Conservation (phyloP, 2,888 invertebrate species). For the Sarcophaga carnaria region DNA sequence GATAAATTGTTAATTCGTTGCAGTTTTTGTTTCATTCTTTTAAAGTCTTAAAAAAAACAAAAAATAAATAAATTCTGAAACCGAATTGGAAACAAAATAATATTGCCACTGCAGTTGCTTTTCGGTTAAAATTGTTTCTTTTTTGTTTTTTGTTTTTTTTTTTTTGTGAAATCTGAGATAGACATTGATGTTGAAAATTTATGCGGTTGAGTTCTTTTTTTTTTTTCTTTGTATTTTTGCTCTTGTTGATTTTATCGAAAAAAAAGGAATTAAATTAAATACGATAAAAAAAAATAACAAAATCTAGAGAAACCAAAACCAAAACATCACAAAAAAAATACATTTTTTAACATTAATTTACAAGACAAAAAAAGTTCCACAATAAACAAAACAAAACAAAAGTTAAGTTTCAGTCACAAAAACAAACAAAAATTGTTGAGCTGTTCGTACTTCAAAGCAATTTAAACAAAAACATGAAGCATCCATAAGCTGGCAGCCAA, state of each 20-base stretch:
- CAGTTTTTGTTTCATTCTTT: conserved; percentile 30
- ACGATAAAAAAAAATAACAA: neutral
- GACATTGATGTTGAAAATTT: conserved; percentile 63
- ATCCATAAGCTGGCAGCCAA: neutral
- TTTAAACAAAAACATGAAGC: neutral
- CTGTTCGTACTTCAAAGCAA: too few species aligned
- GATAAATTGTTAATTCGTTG: conserved; percentile 24
- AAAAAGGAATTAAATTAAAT: conserved; percentile 32
- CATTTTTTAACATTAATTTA: too few species aligned
- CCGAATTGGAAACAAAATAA: conserved; percentile 21
- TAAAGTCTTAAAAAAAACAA: neutral
- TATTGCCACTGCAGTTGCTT: conserved; percentile 41
- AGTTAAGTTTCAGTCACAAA: neutral
- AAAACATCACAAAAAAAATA: conserved; percentile 20
- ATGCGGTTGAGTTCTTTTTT: conserved; percentile 53
- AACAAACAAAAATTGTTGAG: neutral
- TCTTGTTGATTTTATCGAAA: conserved; percentile 55
- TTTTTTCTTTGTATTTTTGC: neutral
- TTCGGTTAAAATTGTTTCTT: conserved; percentile 29
- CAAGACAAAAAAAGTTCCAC: too few species aligned
- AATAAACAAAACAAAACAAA: neutral
- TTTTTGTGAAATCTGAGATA: conserved; percentile 31
- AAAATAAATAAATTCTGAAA: neutral
- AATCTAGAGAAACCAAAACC: conserved; percentile 35
- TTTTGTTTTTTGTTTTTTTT: neutral